Evolutionary conservation across 2,113 vertebrate genomes (phyloP).

Genomic region (Hippoglossus stenolepis): DNA sequence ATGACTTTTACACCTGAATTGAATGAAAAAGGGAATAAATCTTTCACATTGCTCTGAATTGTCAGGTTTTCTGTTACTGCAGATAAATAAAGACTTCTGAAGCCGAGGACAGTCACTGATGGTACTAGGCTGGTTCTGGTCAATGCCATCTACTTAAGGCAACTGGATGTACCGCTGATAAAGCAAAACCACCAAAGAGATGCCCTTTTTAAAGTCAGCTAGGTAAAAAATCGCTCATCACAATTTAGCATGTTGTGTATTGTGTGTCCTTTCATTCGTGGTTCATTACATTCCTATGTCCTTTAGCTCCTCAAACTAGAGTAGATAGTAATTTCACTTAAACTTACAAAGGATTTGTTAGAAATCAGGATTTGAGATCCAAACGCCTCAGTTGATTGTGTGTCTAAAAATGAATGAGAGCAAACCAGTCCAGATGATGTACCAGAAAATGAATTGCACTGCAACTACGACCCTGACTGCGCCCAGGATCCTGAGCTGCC

Average conservation of each 20-base stretch:
- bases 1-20: neutral
- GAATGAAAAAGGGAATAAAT: neutral
- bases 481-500: too few species aligned
- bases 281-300: too few species aligned
- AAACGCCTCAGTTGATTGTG: neutral
- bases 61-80: slow-evolving; percentile 2
- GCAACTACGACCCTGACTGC: too few species aligned
- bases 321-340: too few species aligned
- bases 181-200: slow-evolving; percentile 79
- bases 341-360: too few species aligned
- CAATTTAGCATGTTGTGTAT: too few species aligned
- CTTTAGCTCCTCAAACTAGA: too few species aligned
- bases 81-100: slow-evolving; percentile 93
- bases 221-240: too few species aligned
- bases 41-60: neutral
- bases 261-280: too few species aligned
- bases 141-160: slow-evolving; percentile 95
- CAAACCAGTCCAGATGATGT: slow-evolving; percentile 92
- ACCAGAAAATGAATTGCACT: slow-evolving; percentile 85
- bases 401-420: slow-evolving; percentile 83
- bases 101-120: slow-evolving; percentile 78
- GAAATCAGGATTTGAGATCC: too few species aligned
- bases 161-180: slow-evolving; percentile 83
- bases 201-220: slow-evolving; percentile 86
- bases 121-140: slow-evolving; percentile 89